These are phyloP conservation scores for Trachops cirrhosus DNA, from an alignment of 2,797 vertebrate species.

Conservation along the genomic window DNA sequence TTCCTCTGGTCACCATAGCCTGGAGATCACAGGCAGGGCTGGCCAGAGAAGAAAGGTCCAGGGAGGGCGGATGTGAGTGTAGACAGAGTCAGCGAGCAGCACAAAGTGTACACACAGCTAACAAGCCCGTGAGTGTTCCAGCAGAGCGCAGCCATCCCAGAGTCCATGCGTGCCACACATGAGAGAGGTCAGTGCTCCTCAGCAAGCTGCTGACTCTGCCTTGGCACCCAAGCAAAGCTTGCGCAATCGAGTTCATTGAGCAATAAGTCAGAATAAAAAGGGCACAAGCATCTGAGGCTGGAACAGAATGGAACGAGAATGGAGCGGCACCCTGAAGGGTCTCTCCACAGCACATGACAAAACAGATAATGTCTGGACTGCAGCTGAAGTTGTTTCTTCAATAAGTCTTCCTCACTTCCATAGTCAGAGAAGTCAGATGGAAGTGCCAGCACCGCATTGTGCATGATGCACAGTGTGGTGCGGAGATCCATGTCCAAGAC, in stretches of 20 bases:
- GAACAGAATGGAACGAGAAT: not conserved
- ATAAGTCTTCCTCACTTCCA: not conserved
- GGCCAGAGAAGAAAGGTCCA: not conserved
- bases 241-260: not conserved
- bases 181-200: not conserved
- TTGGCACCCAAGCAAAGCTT: not conserved
- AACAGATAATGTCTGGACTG: not conserved
- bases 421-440: not conserved
- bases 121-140: not conserved
- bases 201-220: not conserved
- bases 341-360: not conserved
- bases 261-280: not conserved
- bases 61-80: not conserved
- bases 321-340: not conserved
- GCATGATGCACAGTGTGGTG: not conserved
- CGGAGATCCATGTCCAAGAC: not conserved
- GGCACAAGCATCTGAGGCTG: not conserved
- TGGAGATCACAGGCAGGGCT: not conserved
- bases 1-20: not conserved
- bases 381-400: not conserved
- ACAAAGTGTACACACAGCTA: not conserved
- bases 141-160: fast-evolving
- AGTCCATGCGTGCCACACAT: fast-evolving
- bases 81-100: not conserved
- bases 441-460: not conserved